These are phyloP conservation scores for Beroe forskalii DNA, from an alignment of 37 sponge, comb jelly and placozoan genomes.

Conservation along the genomic window DNA sequence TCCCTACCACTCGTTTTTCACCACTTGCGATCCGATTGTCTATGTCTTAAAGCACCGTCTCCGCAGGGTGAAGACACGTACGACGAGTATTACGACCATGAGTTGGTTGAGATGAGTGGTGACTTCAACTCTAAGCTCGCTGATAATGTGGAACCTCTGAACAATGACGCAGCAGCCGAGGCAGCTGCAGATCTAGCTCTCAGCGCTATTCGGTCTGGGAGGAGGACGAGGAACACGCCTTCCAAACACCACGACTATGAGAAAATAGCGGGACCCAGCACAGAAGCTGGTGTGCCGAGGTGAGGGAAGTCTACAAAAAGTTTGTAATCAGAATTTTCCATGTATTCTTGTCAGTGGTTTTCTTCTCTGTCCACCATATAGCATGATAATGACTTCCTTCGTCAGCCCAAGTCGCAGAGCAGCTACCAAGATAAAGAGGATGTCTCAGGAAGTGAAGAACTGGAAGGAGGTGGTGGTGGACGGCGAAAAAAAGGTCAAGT, in stretches of 20 bases:
- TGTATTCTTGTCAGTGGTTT: too few relatives aligned
- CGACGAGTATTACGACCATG: conserved; percentile 55
- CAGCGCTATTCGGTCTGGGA: conserved; percentile 45
- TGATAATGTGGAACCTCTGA: conserved; percentile 56
- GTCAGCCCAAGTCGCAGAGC: not conserved
- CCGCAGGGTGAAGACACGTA: conserved; percentile 66
- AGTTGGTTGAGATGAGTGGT: conserved; percentile 61
- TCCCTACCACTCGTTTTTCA: too few relatives aligned
- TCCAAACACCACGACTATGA: conserved; percentile 58
- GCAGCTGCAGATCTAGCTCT: conserved; percentile 58
- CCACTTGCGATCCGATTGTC: too few relatives aligned
- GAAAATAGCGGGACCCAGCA: conserved; percentile 55
- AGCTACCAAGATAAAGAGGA: conserved; percentile 56
- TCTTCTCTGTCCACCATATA: too few relatives aligned
- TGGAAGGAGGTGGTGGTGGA: conserved; percentile 62
- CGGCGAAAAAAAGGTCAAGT: conserved; percentile 48
- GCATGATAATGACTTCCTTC: too few relatives aligned
- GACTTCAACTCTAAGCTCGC: conserved; percentile 1
- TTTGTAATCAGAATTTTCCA: too few relatives aligned
- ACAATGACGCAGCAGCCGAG: conserved; percentile 59
- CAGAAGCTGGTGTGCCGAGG: conserved; percentile 9
- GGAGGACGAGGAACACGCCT: conserved; percentile 18
- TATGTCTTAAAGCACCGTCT: too few relatives aligned
- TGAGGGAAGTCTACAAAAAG: not conserved
- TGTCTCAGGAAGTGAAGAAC: conserved; percentile 63